A percentile compares a stretch with the other conserved stretches of the same genome.
phyloP scores from a whole-genome alignment of 2,797 vertebrate genomes.

The Ctenopoma multispine region DNA sequence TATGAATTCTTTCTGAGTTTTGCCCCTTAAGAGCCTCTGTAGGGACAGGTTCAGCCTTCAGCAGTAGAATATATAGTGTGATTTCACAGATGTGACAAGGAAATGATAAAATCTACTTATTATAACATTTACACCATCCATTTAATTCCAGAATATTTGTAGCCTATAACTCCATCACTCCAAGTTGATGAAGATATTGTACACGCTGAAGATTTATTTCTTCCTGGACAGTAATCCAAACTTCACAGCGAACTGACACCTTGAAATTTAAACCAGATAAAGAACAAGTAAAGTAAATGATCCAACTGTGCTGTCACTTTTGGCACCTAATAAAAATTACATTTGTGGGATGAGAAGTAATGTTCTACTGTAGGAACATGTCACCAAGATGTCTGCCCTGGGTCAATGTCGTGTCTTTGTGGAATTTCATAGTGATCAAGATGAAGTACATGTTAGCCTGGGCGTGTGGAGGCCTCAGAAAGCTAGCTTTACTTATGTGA shows the following conservation, averaged over 20 bases:
- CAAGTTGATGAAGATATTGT: constrained; percentile 5
- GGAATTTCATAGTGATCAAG: constrained; percentile 76
- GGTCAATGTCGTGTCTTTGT: constrained; percentile 69
- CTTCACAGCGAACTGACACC: constrained; percentile 42
- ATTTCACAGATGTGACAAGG: constrained; percentile 5
- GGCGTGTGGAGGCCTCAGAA: constrained; percentile 60
- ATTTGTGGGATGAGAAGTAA: constrained; percentile 68
- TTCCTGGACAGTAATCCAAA: constrained; percentile 45
- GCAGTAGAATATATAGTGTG: not conserved
- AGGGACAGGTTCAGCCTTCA: not conserved
- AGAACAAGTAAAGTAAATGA: constrained; percentile 56
- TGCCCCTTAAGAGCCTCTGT: not conserved
- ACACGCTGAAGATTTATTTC: constrained; percentile 38
- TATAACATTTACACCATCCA: constrained; percentile 13
- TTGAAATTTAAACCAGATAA: constrained; percentile 46
- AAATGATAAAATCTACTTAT: constrained; percentile 4
- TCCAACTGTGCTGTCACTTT: constrained; percentile 71
- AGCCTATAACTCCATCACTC: not conserved
- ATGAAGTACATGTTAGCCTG: constrained; percentile 77
- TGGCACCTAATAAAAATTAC: constrained; percentile 73
- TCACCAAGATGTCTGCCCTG: constrained; percentile 69
- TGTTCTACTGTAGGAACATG: constrained; percentile 63
- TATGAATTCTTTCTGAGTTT: not conserved
- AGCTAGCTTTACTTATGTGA: constrained; percentile 73
- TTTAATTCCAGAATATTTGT: constrained; percentile 15